phyloP scores from a whole-genome alignment of 2,888 invertebrate genomes.

The Rhagophthalmus giganteus region DNA sequence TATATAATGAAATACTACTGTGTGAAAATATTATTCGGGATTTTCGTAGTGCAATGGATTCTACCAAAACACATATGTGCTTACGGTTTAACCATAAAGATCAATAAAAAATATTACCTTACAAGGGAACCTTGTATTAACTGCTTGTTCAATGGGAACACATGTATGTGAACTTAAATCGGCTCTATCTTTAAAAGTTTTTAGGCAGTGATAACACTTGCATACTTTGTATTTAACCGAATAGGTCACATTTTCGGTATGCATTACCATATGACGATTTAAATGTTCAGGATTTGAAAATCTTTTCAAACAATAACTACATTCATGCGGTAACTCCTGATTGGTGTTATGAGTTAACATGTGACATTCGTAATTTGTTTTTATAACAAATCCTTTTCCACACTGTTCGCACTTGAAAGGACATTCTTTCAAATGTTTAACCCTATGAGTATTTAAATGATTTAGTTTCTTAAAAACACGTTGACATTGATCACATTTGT shows the following conservation, averaged over 20 bases:
- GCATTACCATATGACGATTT: constrained; percentile 43
- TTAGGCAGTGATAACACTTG: constrained; percentile 41
- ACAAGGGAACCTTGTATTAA: constrained; percentile 37
- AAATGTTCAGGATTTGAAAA: constrained; percentile 48
- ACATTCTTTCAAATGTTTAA: constrained; percentile 45
- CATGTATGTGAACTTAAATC: constrained; percentile 39
- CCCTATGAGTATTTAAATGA: constrained; percentile 44
- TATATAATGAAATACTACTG: not conserved
- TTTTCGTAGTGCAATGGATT: too few relatives aligned
- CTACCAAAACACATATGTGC: not conserved
- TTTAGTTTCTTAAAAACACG: constrained; percentile 44
- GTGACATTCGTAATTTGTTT: constrained; percentile 46
- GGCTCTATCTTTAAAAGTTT: constrained; percentile 40
- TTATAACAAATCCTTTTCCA: constrained; percentile 45
- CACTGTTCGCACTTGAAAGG: constrained; percentile 46
- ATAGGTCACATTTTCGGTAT: constrained; percentile 46
- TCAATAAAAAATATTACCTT: constrained; percentile 23
- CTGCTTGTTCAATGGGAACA: constrained; percentile 36
- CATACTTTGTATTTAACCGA: constrained; percentile 43
- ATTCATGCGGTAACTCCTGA: constrained; percentile 43
- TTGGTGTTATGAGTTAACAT: constrained; percentile 41
- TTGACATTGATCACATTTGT: constrained; percentile 43
- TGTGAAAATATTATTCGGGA: too few relatives aligned
- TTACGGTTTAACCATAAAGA: not conserved
- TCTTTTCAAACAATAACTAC: constrained; percentile 41